Evolutionary conservation across 1,140 invertebrate genomes (phyloP).

Genomic region (Meloidogyne floridensis): DNA sequence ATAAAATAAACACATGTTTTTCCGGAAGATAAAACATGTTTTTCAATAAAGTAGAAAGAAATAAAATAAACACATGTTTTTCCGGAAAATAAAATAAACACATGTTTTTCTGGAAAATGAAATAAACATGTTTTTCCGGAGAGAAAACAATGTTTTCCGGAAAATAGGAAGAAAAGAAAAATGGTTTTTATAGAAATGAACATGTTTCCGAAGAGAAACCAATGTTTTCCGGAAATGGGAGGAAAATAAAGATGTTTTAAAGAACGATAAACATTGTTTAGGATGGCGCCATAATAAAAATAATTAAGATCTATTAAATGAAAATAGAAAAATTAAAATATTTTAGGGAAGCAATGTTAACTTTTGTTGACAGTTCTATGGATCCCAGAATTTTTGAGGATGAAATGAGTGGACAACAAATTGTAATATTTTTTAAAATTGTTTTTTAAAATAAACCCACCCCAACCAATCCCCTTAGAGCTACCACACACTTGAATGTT

Average conservation of each 20-base stretch:
- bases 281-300: too few species aligned
- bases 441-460: neutral
- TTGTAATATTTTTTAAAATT: conserved; percentile 35
- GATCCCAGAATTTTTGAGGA: conserved; percentile 48
- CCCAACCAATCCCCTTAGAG: conserved; percentile 31
- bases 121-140: neutral
- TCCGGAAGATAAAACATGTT: neutral
- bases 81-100: too few species aligned
- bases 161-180: neutral
- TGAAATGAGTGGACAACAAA: conserved; percentile 39
- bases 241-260: neutral
- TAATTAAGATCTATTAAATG: too few species aligned
- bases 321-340: neutral
- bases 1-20: neutral
- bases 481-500: conserved; percentile 41
- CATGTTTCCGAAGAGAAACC: neutral
- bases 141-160: neutral
- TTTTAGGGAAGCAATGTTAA: conserved; percentile 53
- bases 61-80: too few species aligned
- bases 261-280: neutral
- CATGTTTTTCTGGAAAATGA: neutral
- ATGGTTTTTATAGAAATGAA: too few species aligned
- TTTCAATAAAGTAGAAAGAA: too few species aligned
- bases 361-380: conserved; percentile 50
- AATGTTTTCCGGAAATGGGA: neutral